Evolutionary conservation across 2,113 vertebrate genomes (phyloP).

Genomic region (Bufo gargarizans): DNA sequence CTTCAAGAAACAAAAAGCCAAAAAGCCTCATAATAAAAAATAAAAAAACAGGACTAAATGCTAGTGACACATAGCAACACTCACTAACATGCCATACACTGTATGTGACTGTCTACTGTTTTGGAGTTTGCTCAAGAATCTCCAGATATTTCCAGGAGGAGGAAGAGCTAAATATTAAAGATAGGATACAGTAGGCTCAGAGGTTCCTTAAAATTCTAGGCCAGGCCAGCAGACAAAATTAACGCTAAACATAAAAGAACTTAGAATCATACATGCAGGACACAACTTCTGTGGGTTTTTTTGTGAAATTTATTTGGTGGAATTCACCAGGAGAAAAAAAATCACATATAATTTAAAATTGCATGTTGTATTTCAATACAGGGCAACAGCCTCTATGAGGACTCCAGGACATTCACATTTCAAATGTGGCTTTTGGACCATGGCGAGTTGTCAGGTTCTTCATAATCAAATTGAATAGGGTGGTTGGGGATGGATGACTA

Average conservation of each 20-base stretch:
- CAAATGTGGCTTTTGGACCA: not conserved
- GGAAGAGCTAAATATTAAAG: not conserved
- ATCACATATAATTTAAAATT: conserved; percentile 47
- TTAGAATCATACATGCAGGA: not conserved
- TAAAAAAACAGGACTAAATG: too few species aligned
- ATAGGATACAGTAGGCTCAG: not conserved
- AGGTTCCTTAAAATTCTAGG: not conserved
- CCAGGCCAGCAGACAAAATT: not conserved
- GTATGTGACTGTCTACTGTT: too few species aligned
- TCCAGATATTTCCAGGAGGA: too few species aligned
- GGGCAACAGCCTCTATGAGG: not conserved
- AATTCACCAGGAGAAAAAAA: conserved; percentile 5
- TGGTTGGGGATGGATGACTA: not conserved
- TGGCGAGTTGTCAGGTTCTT: not conserved
- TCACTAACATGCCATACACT: too few species aligned
- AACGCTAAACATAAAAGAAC: not conserved
- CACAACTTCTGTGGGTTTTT: not conserved
- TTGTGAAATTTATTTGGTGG: conserved; percentile 47
- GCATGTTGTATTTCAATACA: not conserved
- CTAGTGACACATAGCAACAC: too few species aligned
- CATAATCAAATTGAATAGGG: not conserved
- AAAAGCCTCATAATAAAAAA: too few species aligned
- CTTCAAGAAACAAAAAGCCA: too few species aligned
- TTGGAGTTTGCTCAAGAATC: too few species aligned
- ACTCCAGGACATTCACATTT: not conserved